A percentile compares a stretch with the other conserved stretches of the same genome.
phyloP scores from a whole-genome alignment of 2,888 invertebrate species.

The Steinernema hermaphroditum region DNA sequence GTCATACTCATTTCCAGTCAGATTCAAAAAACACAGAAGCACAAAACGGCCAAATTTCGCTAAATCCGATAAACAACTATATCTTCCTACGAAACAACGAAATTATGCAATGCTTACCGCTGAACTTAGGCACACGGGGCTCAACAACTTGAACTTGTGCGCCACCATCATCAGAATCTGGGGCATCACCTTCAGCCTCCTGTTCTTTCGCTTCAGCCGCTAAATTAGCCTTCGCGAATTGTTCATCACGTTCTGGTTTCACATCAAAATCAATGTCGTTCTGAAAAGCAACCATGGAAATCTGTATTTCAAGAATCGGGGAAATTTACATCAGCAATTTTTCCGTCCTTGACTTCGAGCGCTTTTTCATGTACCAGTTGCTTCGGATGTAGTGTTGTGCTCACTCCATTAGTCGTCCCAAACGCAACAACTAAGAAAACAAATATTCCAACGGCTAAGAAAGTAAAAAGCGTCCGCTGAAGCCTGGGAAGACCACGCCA shows the following conservation, averaged over 20 bases:
- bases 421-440: constrained; percentile 16
- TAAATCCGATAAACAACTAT: no score
- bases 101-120: no score
- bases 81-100: no score
- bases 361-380: no score
- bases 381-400: no score
- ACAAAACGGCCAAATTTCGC: no score
- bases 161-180: constrained; percentile 20
- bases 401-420: neutral
- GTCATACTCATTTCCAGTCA: no score
- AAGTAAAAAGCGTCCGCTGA: constrained; percentile 35
- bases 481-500: constrained; percentile 45
- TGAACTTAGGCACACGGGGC: constrained; percentile 30
- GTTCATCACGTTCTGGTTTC: constrained; percentile 12
- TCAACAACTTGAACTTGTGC: neutral
- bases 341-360: no score
- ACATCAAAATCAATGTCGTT: constrained; percentile 25
- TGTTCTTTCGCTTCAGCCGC: neutral
- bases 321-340: no score
- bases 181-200: neutral
- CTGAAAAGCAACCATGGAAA: neutral
- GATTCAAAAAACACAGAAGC: no score
- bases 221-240: constrained; percentile 3
- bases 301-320: neutral
- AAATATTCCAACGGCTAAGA: constrained; percentile 12